Evolutionary conservation across 1,140 invertebrate species (phyloP).

Genomic region (Archivesica marissinica): DNA sequence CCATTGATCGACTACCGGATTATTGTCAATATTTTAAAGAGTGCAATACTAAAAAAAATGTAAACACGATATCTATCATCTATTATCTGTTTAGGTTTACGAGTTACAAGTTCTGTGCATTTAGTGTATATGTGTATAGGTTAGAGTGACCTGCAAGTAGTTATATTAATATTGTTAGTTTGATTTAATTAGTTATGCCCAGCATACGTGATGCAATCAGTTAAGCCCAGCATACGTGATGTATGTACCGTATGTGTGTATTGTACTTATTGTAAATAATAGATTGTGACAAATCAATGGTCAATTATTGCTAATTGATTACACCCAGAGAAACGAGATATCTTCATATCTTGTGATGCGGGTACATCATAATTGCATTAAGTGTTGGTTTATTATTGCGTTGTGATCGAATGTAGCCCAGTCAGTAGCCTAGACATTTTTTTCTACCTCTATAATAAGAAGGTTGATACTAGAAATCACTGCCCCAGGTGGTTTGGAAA

Average conservation of each 20-base stretch:
- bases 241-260: background rate
- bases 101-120: too few species aligned
- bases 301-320: background rate
- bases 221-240: too few species aligned
- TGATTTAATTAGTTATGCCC: too few species aligned
- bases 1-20: constrained; percentile 1
- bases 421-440: too few species aligned
- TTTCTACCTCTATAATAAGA: too few species aligned
- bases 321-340: background rate
- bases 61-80: constrained; percentile 27
- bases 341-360: background rate
- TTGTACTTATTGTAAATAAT: constrained; percentile 18
- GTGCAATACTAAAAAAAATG: constrained; percentile 3
- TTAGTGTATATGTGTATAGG: too few species aligned
- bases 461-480: too few species aligned
- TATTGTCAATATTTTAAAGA: constrained; percentile 35
- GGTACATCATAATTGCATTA: constrained; percentile 6
- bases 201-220: background rate
- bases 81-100: too few species aligned
- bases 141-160: too few species aligned
- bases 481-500: too few species aligned
- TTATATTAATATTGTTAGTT: too few species aligned
- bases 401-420: too few species aligned
- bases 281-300: constrained; percentile 5
- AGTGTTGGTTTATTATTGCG: background rate